A percentile compares a stretch with the other conserved stretches of the same genome.
phyloP scores from a whole-genome alignment of 2,113 vertebrate genomes.

The Sphaerodactylus townsendi region DNA sequence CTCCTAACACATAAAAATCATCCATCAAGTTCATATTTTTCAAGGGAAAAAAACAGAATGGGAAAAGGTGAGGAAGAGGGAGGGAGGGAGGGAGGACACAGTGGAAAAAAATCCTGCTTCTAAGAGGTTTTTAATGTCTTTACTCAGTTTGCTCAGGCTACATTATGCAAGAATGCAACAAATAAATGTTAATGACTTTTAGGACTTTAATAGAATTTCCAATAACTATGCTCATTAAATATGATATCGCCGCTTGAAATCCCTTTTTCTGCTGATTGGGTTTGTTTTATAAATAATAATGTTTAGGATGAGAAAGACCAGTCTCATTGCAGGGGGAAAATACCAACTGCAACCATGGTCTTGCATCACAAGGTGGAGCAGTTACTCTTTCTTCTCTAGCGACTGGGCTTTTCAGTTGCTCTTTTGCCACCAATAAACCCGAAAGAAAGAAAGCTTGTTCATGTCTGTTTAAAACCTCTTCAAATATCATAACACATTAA shows the following conservation, averaged over 20 bases:
- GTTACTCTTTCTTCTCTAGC: conserved; percentile 23
- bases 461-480: background rate
- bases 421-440: conserved; percentile 40
- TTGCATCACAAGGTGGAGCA: conserved; percentile 74
- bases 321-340: conserved; percentile 25
- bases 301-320: fast-evolving
- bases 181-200: conserved; percentile 11
- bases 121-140: background rate
- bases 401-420: background rate
- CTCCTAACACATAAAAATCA: background rate
- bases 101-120: background rate
- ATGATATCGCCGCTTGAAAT: background rate
- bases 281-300: background rate
- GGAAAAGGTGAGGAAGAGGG: too few species aligned
- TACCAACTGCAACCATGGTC: conserved; percentile 41
- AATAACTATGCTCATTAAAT: conserved; percentile 8
- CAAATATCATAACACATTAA: background rate
- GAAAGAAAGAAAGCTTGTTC: conserved; percentile 6
- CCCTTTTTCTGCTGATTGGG: conserved; percentile 3
- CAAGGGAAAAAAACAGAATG: background rate
- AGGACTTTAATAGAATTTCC: background rate
- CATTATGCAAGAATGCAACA: background rate
- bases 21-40: background rate
- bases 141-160: background rate
- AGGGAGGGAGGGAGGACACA: background rate